Conservation (phyloP, 2,888 invertebrate species). For the Thereva nobilitata region DNA sequence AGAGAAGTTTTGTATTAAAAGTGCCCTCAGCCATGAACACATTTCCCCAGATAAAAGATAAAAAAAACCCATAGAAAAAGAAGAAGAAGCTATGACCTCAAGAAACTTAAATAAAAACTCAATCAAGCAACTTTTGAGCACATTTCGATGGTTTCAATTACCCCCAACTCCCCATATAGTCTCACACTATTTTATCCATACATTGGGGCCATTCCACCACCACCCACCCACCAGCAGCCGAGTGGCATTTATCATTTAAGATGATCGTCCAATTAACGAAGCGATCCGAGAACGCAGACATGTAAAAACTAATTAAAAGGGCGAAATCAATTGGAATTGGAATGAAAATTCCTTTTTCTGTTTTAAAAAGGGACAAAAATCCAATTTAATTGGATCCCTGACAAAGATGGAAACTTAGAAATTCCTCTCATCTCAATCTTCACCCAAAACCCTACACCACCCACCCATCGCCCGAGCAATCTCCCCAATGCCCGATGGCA, state of each 20-base stretch:
- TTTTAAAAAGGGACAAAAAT: conserved; percentile 28
- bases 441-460: no score
- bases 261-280: conserved; percentile 19
- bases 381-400: conserved; percentile 35
- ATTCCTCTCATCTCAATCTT: conserved; percentile 24
- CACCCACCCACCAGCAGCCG: conserved; percentile 3
- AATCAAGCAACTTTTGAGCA: conserved; percentile 5
- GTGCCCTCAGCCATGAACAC: no score
- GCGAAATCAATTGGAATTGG: conserved; percentile 30
- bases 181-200: no score
- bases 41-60: no score
- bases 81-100: background rate
- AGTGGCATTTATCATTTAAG: conserved; percentile 15
- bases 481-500: background rate
- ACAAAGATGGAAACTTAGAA: conserved; percentile 32
- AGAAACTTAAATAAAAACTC: conserved; percentile 6
- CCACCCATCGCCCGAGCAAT: no score
- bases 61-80: no score
- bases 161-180: no score
- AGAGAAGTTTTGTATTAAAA: no score
- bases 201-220: background rate
- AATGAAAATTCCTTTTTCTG: conserved; percentile 17
- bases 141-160: background rate
- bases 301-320: conserved; percentile 34
- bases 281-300: conserved; percentile 8